A percentile compares a stretch with the other conserved stretches of the same genome.
These are phyloP conservation scores for Oconnorella tubifera DNA, from an alignment of 2,888 invertebrate species.

Conservation along the genomic window DNA sequence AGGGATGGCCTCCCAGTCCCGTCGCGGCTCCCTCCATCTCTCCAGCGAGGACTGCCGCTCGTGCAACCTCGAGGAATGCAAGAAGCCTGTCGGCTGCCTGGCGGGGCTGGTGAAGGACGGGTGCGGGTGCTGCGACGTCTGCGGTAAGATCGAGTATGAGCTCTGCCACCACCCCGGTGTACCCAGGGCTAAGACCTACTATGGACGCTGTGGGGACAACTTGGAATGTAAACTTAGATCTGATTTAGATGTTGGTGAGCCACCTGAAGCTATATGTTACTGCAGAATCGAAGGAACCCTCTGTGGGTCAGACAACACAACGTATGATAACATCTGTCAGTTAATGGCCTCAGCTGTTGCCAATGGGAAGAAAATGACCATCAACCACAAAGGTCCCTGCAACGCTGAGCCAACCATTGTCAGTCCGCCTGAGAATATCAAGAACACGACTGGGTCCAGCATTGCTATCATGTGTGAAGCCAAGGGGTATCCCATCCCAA, in stretches of 20 bases:
- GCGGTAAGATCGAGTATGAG: slow-evolving; percentile 60
- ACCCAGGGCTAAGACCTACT: slow-evolving; percentile 2
- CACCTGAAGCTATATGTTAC: slow-evolving; percentile 54
- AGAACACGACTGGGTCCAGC: slow-evolving; percentile 58
- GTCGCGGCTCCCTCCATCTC: too few species aligned
- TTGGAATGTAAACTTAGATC: slow-evolving; percentile 58
- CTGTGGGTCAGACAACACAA: slow-evolving; percentile 61
- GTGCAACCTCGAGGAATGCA: slow-evolving; percentile 28
- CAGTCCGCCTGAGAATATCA: slow-evolving; percentile 58
- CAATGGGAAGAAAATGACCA: slow-evolving; percentile 43
- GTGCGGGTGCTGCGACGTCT: slow-evolving; percentile 61
- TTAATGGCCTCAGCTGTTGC: slow-evolving; percentile 46
- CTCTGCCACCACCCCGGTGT: slow-evolving; percentile 57
- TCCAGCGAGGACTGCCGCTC: too few species aligned
- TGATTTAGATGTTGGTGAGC: slow-evolving; percentile 21
- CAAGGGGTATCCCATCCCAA: slow-evolving; percentile 61
- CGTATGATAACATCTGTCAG: slow-evolving; percentile 58
- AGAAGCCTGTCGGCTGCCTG: slow-evolving; percentile 50
- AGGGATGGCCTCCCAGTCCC: too few species aligned
- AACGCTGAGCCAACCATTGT: slow-evolving; percentile 57
- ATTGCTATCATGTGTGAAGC: slow-evolving; percentile 63
- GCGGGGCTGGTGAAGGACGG: slow-evolving; percentile 59
- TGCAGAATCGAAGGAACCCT: slow-evolving; percentile 59
- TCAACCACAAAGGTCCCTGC: slow-evolving; percentile 60
- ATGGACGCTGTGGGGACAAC: slow-evolving; percentile 59